Conservation (phyloP, 2,797 vertebrate genomes). For the Melanotaenia maccullochi region DNA sequence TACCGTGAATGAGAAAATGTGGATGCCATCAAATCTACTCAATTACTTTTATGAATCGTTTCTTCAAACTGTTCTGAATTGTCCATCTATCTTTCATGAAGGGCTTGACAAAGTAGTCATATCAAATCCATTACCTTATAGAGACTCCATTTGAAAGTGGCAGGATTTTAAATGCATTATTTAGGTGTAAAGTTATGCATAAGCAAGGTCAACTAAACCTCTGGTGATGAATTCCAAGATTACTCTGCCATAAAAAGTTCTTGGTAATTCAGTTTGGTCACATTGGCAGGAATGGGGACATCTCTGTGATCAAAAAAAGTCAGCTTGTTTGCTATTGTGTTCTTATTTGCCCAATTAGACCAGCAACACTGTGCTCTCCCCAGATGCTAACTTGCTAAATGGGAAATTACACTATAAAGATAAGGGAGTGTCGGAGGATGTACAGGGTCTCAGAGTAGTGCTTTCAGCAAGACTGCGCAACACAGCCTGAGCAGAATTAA, state of each 20-base stretch:
- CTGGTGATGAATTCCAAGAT: constrained; percentile 10
- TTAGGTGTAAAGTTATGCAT: background rate
- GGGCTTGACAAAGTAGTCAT: constrained; percentile 60
- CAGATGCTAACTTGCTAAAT: constrained; percentile 77
- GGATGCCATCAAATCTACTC: constrained; percentile 59
- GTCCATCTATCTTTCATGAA: constrained; percentile 60
- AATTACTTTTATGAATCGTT: constrained; percentile 72
- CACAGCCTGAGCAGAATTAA: constrained; percentile 77
- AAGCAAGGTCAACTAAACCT: background rate
- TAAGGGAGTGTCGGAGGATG: constrained; percentile 74
- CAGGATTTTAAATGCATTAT: constrained; percentile 25
- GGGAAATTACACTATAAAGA: constrained; percentile 79
- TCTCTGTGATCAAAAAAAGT: constrained; percentile 61
- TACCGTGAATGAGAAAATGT: constrained; percentile 65
- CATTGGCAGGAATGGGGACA: constrained; percentile 51
- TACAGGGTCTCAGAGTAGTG: constrained; percentile 67
- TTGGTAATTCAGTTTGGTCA: constrained; percentile 16
- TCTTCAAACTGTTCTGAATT: constrained; percentile 59
- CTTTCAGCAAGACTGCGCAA: constrained; percentile 74
- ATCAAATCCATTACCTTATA: constrained; percentile 22
- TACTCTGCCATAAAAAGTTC: constrained; percentile 19
- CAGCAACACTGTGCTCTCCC: constrained; percentile 68
- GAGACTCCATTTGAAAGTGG: constrained; percentile 14
- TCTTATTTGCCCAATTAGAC: constrained; percentile 78
- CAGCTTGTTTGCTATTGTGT: constrained; percentile 70